These are phyloP conservation scores for Cariama cristata DNA, from an alignment of 2,113 vertebrate species.

Conservation along the genomic window DNA sequence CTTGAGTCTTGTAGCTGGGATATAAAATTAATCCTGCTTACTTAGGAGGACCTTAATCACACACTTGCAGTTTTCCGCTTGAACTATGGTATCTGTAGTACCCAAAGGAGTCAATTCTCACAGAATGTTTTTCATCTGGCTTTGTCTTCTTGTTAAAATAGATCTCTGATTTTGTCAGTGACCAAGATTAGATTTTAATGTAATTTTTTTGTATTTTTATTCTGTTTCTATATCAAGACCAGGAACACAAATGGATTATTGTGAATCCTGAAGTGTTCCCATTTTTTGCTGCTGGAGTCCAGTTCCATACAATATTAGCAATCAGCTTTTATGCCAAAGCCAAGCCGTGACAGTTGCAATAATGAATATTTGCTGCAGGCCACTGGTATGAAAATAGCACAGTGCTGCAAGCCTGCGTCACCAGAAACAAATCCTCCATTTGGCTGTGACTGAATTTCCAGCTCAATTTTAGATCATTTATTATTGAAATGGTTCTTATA, in stretches of 20 bases:
- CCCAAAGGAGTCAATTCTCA: neutral
- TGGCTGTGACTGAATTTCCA: constrained; percentile 5
- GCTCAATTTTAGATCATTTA: constrained; percentile 34
- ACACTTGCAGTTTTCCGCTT: neutral
- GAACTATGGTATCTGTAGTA: neutral
- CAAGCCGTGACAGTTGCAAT: constrained; percentile 60
- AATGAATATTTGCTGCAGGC: constrained; percentile 69
- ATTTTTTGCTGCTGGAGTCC: neutral
- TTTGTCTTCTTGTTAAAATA: constrained; percentile 4
- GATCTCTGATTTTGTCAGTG: neutral
- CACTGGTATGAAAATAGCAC: constrained; percentile 54
- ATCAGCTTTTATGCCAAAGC: constrained; percentile 44
- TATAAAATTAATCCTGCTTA: constrained; percentile 22
- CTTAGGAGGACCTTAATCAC: constrained; percentile 6
- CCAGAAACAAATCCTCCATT: constrained; percentile 33
- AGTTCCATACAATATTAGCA: constrained; percentile 39
- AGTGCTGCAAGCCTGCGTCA: constrained; percentile 9
- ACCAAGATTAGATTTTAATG: neutral
- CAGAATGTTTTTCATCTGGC: neutral
- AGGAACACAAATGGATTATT: neutral
- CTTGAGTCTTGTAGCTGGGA: neutral
- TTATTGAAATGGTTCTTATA: constrained; percentile 25
- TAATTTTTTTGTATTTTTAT: neutral
- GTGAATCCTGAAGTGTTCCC: constrained; percentile 1
- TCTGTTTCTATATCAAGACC: constrained; percentile 9